These are phyloP conservation scores for Coptodon rendalli DNA, from an alignment of 2,113 vertebrate species.

Conservation along the genomic window DNA sequence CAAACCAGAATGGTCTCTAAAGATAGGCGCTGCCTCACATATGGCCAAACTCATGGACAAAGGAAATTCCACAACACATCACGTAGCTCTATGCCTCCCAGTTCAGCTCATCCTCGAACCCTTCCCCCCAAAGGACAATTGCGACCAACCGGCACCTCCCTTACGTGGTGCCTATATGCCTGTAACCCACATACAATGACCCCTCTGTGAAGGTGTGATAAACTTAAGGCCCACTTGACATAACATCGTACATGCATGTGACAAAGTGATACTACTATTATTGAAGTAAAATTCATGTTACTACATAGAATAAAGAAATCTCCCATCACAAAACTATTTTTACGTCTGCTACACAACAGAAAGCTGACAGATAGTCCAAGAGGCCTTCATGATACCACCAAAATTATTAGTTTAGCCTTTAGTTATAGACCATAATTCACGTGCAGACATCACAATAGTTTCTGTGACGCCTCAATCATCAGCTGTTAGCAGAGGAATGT, in stretches of 20 bases:
- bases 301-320: not conserved
- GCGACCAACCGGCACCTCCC: not conserved
- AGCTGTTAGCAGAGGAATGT: not conserved
- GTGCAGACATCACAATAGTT: not conserved
- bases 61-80: not conserved
- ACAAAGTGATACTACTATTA: not conserved
- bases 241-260: not conserved
- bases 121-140: not conserved
- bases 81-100: not conserved
- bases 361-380: not conserved
- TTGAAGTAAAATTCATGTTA: not conserved
- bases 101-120: not conserved
- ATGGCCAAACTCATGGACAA: not conserved
- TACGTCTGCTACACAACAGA: not conserved
- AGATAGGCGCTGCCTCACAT: not conserved
- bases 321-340: not conserved
- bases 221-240: not conserved
- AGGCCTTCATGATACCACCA: rapidly evolving
- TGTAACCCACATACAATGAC: not conserved
- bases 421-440: rapidly evolving
- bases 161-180: not conserved
- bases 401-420: not conserved
- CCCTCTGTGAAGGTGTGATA: not conserved
- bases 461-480: not conserved
- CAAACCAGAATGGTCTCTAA: not conserved